Conservation (phyloP, 1,140 invertebrate species). For the Lamellibrachia luymesi region DNA sequence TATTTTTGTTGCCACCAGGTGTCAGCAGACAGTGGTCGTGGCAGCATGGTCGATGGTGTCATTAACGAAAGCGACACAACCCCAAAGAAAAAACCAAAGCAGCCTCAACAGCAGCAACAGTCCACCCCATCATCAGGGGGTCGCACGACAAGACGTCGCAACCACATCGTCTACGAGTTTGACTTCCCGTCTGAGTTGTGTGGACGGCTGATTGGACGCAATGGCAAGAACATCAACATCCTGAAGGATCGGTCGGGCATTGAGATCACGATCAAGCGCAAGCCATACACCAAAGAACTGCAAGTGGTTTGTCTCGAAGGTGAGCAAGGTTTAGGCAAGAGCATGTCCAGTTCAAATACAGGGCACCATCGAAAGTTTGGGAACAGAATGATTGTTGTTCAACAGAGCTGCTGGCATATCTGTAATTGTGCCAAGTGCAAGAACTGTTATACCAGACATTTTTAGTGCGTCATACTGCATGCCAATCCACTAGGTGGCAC, state of each 20-base stretch:
- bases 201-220: slow-evolving; percentile 82
- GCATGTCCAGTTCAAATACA: too few relatives aligned
- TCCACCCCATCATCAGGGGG: not conserved
- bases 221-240: slow-evolving; percentile 76
- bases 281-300: slow-evolving; percentile 68
- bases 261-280: slow-evolving; percentile 74
- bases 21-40: slow-evolving; percentile 14
- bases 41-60: not conserved
- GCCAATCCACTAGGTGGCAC: too few relatives aligned
- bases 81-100: not conserved
- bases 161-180: slow-evolving; percentile 68
- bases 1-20: not conserved
- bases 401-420: too few relatives aligned
- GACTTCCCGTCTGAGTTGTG: slow-evolving; percentile 73
- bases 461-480: too few relatives aligned
- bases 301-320: slow-evolving; percentile 85
- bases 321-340: slow-evolving; percentile 34
- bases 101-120: not conserved
- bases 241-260: slow-evolving; percentile 78
- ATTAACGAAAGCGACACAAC: not conserved
- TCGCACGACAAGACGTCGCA: not conserved
- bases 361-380: too few relatives aligned
- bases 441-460: too few relatives aligned
- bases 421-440: too few relatives aligned
- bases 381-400: too few relatives aligned